Percentiles rank a stretch among this genome's conserved stretches.
Conservation (phyloP, 1,140 invertebrate genomes). For the Camponotus floridanus region DNA sequence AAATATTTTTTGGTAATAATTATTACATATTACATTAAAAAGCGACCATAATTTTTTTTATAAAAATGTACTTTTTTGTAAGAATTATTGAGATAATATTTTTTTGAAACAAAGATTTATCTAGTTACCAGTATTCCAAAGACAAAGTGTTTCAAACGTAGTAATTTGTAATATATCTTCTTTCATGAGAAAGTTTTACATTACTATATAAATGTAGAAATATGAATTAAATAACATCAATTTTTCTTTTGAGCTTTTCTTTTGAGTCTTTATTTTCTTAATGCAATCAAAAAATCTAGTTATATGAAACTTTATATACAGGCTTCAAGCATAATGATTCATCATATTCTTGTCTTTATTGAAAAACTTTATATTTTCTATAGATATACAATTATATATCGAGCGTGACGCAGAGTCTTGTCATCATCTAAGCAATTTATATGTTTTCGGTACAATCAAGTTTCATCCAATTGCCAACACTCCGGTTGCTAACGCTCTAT, state of each 20-base stretch:
- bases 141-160: neutral
- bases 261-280: neutral
- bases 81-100: neutral
- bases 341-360: neutral
- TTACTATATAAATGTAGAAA: neutral
- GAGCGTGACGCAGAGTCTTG: neutral
- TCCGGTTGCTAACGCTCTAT: neutral
- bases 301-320: neutral
- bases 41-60: neutral
- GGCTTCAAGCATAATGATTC: neutral
- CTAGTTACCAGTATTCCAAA: neutral
- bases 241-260: neutral
- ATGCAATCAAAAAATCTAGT: neutral
- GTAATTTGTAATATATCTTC: neutral
- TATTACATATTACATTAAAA: neutral
- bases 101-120: neutral
- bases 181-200: neutral
- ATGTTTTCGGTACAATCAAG: constrained; percentile 2
- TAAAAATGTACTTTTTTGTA: neutral
- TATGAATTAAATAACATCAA: neutral
- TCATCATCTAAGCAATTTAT: neutral
- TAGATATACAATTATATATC: neutral
- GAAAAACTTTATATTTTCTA: neutral
- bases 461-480: constrained; percentile 3
- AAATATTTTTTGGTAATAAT: neutral